Evolutionary conservation across 2,888 invertebrate species (phyloP), one percentile per base, ranked within the genome.

Genomic region (Phrixothrix hirtus): DNA sequence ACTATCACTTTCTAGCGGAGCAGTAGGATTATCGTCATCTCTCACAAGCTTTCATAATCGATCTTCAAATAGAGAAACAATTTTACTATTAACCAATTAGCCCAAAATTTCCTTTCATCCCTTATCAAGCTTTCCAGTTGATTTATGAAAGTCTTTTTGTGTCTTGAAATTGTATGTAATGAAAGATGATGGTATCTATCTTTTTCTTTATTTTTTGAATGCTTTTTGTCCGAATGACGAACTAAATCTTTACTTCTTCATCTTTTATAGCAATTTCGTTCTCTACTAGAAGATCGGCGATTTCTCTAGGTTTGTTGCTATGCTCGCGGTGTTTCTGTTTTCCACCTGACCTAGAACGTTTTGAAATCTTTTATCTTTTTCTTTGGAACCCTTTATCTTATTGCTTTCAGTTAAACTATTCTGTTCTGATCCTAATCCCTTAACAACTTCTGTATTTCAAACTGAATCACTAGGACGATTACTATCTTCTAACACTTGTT

Each of bases 391-490:
- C 9, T 51, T 50, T 56, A 60, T 49, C 9, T 37, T 30, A 31
- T 66, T 68, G 10, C 55, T 58, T 12, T 53, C 52, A 13, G 68
- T 55, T 7, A 68, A 63, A 1, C 68, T 66, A 41, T 68, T 68
- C 48, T 68, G 67, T 48, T 73, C 75, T 0, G 72, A 72, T 9
- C 58, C 60, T 35, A 75, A 57, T 36, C 70, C 72, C 29, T 74
- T 72, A 17, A 76, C 73, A 2, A 75, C 75, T 54, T 76, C 76
- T 1, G 71, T 69, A 35, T 69, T 73, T 30, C 85, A 85, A 4
- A 82, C 81, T 53, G 82, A 80, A 49, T 83, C 82, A 2, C 81
- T 80, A 45, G 79, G 78, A 64, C 83, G 81, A n/a, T n/a, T n/a
- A 29, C 81, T 81, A 36, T 75, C 75, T 73, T 86, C 84, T 71